Evolutionary conservation across 2,113 vertebrate species (phyloP), one percentile per base, ranked within the genome.

Genomic region (Peucedramus taeniatus): DNA sequence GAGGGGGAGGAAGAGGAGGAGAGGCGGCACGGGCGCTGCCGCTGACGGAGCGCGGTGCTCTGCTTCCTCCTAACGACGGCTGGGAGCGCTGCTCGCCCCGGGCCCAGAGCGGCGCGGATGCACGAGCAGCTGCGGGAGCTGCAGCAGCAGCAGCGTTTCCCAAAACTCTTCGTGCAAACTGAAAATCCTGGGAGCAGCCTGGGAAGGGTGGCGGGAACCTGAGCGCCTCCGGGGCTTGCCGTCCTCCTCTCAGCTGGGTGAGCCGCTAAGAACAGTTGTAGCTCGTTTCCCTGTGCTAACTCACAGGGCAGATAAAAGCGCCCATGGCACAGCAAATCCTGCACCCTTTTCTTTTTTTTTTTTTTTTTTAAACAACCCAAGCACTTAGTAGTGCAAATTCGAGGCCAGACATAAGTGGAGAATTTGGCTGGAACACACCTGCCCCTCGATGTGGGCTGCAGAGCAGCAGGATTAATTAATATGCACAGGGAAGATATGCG

Each of bases 11-110:
- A 23, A 27, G 68, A 76, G 23, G 30, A 80, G 63, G 22, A 53
- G 59, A 50, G 70, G 92, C 53, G 40, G 45, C 2, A 0, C 24
- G 1, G 65, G 79, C 11, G 11, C 75, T 88, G 86, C 50, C 35
- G 84, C 11, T 0, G 54, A 1, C 14, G 3, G 20, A 94, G 42
- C 28, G 7, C 4, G 23, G 96, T 81, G 79, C 93, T 96, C 83
- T 96, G 94, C 79, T 49, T 97, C 94, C 94, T 90, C 96, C 96
- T 97, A 94, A 94, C 64, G 94, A 90, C 87, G 5, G 4, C 93
- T 27, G 89, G 2, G 14, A 75, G 93, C 66, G 74, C 79, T 90
- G 45, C 77, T 30, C 40, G 4, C 3, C 8, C 51, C 31, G 49
- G 28, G 53, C 45, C 1, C 1, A 18, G 20, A 23, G 20, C 13